phyloP scores from a whole-genome alignment of 2,113 vertebrate species.

The Thunnus thynnus region DNA sequence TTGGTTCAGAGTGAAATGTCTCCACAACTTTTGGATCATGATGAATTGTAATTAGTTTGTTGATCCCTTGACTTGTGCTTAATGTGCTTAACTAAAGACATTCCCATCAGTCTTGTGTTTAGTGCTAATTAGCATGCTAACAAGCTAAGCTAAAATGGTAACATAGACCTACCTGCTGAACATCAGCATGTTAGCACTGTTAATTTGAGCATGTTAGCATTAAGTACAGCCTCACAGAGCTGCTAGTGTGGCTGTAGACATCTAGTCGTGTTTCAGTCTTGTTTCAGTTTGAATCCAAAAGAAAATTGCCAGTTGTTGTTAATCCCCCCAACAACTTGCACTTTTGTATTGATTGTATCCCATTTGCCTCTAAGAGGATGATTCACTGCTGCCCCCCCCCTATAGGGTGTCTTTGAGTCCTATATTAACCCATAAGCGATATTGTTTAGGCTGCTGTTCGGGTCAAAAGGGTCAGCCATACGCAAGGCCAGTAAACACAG shows the following conservation, averaged over 20 bases:
- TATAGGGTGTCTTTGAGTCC: constrained; percentile 39
- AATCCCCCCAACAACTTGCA: constrained; percentile 18
- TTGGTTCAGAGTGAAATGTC: no score
- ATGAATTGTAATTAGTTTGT: no score
- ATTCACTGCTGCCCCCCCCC: constrained; percentile 39
- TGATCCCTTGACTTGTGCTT: no score
- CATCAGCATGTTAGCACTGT: neutral
- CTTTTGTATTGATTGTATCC: constrained; percentile 37
- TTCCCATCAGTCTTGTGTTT: no score
- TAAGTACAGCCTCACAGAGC: neutral
- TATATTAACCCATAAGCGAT: constrained; percentile 56
- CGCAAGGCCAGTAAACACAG: constrained; percentile 57
- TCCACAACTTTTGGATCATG: no score
- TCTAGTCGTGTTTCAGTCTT: neutral
- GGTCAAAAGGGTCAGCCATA: constrained; percentile 69
- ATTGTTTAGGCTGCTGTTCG: constrained; percentile 52
- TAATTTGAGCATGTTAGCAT: no score
- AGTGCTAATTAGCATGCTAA: no score
- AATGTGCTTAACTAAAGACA: no score
- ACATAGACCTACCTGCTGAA: neutral
- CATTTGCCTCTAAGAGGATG: constrained; percentile 3
- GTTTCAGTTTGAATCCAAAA: neutral
- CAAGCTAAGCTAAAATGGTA: no score
- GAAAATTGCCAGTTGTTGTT: neutral
- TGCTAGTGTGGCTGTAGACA: neutral